Base-by-base conservation (phyloP, 2,113 vertebrate genomes). In the Misgurnus anguillicaudatus region DNA sequence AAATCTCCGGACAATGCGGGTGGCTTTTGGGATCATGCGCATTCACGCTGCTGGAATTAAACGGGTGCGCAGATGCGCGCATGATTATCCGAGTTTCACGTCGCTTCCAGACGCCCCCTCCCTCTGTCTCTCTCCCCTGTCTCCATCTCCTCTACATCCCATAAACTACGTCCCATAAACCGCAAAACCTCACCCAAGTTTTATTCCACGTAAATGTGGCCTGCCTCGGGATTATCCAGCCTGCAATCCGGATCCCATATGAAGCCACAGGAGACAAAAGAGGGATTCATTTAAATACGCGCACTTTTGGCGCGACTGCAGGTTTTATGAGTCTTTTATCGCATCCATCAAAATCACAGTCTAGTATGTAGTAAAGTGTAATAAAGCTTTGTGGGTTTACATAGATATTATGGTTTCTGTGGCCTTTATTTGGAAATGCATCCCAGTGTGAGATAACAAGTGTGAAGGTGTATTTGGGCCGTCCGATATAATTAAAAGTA, bases 191-290 rank as follows among this genome's bases (percentile, higher is more conserved):
- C 51, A 80, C 74, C 66, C 14, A 58, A 65, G 73, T 47, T 51
- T 80, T 31, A 10, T 9, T 80, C 21, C 31, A 64, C 39, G 73
- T 69, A 78, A 70, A 77, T 75, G 76, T 83, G 75, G 62, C 75
- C 24, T 55, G 60, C 31, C 63, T 45, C 71, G 55, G 39, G 66
- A 53, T 51, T 63, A 60, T 68, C 51, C 72, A 78, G 68, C 45
- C 53, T 77, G 68, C 67, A 67, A 68, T 80, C 78, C 31, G 77
- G 41, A 51, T 60, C 9, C 2, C 63, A 62, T 47, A 24, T 42
- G 36, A 64, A 63, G 38, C 81, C 72, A 71, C 70, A 41, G 60
- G 79, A 85, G 83, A 87, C 81, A 86, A 83, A 80, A 39, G 82
- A 80, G 65, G 66, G 38, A 31, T 75, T 78, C 80, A 83, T 87